Evolutionary conservation across 92 coral and sea anemone genomes (phyloP), one percentile per base, ranked within the genome.

Genomic region (Zoanthus gigantus): DNA sequence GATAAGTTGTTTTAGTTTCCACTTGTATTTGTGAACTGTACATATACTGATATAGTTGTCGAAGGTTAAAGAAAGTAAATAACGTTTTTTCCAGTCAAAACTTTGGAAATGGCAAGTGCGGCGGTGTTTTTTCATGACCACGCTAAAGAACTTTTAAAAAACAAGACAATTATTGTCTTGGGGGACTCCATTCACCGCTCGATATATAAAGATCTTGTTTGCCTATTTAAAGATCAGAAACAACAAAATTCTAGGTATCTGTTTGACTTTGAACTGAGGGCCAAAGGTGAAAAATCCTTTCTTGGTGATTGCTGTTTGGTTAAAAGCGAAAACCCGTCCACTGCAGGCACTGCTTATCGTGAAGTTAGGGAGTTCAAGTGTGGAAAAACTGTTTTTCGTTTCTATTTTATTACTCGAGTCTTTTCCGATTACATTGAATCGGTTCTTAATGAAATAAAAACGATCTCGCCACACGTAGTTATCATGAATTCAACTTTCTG

Each of bases 131-230:
- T 93, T 56, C 79, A 88, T 90, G 15, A 88, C 34, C 92, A 96
- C 83, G 90, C 92, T 0, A 88, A 69, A 74, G 90, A 91, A 45
- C 77, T 96, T 67, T 86, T 96, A 12, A 60, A 48, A 48, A 74
- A 86, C 91, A 93, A 88, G 66, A 96, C 88, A 42, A 82, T 96
- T n/a, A 76, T 94, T 17, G 90, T 96, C 61, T 79, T 96, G 63
- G 98, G 98, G 4, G 98, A 96, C 85, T 96, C 98, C 1, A 93
- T 96, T 85, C 98, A 96, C 90, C 92, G 98, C 32, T 89, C 94
- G 12, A 93, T 96, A 10, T 96, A 96, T 89, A 96, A 96, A 89
- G 98, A 96, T 68, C 86, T 96, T 60, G 94, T 96, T 79, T 96
- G 98, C 83, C 76, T 96, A 73, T 96, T 88, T 90, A 79, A 79